Base-by-base conservation (phyloP, 2,797 vertebrate genomes). In the Amazona ochrocephala region DNA sequence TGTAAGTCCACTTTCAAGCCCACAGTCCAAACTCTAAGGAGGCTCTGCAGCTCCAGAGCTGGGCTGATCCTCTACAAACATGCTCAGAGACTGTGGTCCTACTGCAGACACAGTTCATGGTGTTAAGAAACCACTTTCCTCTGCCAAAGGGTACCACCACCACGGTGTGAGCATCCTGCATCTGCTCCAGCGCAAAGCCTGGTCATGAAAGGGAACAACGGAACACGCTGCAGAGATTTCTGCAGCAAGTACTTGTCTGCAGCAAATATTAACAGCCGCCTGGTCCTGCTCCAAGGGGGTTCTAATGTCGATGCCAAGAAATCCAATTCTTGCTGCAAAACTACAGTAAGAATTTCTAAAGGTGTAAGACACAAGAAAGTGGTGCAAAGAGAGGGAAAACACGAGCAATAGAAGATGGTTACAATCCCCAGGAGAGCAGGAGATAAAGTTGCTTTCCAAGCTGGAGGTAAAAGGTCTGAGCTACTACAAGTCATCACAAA, bases 401-500 rank as follows among this genome's bases (percentile, higher is more conserved):
- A 41, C 39, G 39, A 61, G 21, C 29, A 51, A 20, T 0, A 13
- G 56, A 11, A 10, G 27, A 23, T 0, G 7, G 66, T 23, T 84
- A 9, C 27, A 75, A 76, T 54, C 30, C 66, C 62, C 26, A 3
- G 90, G 72, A 60, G 84, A 84, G 74, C 30, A 11, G 54, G 67
- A 74, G 78, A 32, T 42, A 1, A 64, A 21, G 50, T 4, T 24
- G 62, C 61, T 77, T 74, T 91, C 89, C 87, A 74, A 87, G 83
- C 26, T 2, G 3, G 51, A 76, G 47, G 47, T 34, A 70, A 82
- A 86, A 80, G n/a, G 44, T 50, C 81, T 60, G 78, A 89, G 71
- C 95, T 93, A 93, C 76, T 41, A 50, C 61, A 89, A 95, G 79
- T 48, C 85, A 80, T 39, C 76, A 37, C 65, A 9, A 78, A 34